Percentiles rank a stretch among this genome's conserved stretches.
These are phyloP conservation scores for Ivindomyrus marchei DNA, from an alignment of 2,113 vertebrate species.

Conservation along the genomic window DNA sequence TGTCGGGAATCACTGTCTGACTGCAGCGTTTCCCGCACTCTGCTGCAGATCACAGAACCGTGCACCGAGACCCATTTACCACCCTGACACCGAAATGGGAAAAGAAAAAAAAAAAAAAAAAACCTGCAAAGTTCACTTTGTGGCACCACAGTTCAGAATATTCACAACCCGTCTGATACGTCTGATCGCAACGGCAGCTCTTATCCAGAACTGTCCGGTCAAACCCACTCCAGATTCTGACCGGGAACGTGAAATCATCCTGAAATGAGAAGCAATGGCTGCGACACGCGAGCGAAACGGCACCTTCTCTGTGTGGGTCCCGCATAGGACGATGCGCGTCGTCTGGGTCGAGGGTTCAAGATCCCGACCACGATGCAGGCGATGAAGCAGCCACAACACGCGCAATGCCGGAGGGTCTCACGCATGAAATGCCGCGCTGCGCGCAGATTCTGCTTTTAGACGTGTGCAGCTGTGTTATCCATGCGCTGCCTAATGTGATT, in stretches of 20 bases:
- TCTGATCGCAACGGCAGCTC: not conserved
- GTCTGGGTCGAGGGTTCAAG: not conserved
- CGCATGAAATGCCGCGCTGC: not conserved
- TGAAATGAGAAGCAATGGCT: not conserved
- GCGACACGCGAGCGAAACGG: not conserved
- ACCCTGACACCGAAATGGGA: not conserved
- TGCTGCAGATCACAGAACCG: not conserved
- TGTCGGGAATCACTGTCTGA: not conserved
- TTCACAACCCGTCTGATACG: not conserved
- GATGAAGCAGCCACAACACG: not conserved
- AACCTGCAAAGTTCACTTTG: not conserved
- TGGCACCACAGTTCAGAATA: not conserved
- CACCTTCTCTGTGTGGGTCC: not conserved
- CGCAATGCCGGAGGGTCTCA: not conserved
- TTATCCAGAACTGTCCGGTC: not conserved
- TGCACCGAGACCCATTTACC: not conserved
- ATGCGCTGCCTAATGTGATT: not conserved
- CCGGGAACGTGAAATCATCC: not conserved
- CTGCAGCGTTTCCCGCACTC: not conserved
- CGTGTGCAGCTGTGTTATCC: not conserved
- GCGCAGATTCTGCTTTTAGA: not conserved
- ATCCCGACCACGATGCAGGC: not conserved
- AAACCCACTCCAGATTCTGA: not conserved
- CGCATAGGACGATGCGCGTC: fast-evolving
- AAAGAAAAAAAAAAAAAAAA: too few species aligned